Conservation (phyloP, 2,888 invertebrate species). For the Meganola albula region DNA sequence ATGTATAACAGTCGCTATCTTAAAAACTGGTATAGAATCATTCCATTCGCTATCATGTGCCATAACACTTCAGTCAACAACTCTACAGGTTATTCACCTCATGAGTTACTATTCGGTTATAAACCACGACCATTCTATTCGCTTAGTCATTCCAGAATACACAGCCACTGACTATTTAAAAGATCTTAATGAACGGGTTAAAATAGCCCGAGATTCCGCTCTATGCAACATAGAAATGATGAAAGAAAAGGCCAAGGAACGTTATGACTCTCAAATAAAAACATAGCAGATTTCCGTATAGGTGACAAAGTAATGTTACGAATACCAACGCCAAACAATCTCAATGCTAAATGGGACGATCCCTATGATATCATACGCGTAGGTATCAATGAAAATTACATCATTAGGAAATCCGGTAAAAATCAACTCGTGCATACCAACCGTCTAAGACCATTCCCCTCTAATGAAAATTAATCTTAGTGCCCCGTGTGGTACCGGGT, state of each 20-base stretch:
- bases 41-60: constrained; percentile 37
- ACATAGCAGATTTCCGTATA: constrained; percentile 22
- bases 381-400: constrained; percentile 29
- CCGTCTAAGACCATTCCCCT: constrained; percentile 15
- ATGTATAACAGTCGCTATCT: constrained; percentile 29
- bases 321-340: constrained; percentile 30
- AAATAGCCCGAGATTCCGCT: constrained; percentile 27
- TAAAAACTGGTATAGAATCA: constrained; percentile 31
- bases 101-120: constrained; percentile 35
- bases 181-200: constrained; percentile 29
- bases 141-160: constrained; percentile 15
- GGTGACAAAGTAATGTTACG: constrained; percentile 25
- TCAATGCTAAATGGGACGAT: constrained; percentile 33
- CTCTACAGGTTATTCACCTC: constrained; percentile 26
- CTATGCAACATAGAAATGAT: constrained; percentile 21
- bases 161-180: constrained; percentile 21
- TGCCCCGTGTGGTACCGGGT: too few species aligned
- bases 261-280: constrained; percentile 32
- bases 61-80: constrained; percentile 34
- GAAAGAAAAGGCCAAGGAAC: constrained; percentile 34
- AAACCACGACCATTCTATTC: constrained; percentile 32
- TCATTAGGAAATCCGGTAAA: constrained; percentile 17
- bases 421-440: constrained; percentile 24
- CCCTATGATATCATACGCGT: constrained; percentile 24
- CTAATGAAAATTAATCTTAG: neutral